These are phyloP conservation scores for Paratrypauchen microcephalus DNA, from an alignment of 2,797 vertebrate genomes.

Conservation along the genomic window DNA sequence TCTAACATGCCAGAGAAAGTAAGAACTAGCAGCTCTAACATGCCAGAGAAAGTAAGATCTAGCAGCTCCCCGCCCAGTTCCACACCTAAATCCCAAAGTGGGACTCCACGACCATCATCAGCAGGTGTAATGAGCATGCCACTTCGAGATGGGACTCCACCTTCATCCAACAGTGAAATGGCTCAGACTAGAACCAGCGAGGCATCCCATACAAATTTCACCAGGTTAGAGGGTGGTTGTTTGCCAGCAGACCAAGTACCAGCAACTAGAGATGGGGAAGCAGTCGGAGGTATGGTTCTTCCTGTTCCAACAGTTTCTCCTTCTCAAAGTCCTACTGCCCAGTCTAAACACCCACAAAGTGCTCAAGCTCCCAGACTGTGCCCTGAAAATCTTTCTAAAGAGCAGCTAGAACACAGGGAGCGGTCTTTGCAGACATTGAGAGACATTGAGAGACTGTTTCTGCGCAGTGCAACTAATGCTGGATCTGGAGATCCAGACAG, in stretches of 20 bases:
- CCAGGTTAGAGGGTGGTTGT: conserved; percentile 55
- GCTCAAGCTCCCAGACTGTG: conserved; percentile 64
- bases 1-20: conserved; percentile 82
- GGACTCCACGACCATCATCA: conserved; percentile 73
- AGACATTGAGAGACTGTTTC: conserved; percentile 91
- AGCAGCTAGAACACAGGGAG: conserved; percentile 95
- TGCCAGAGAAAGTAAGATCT: conserved; percentile 83
- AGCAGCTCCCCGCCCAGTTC: conserved; percentile 81
- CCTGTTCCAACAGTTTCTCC: conserved; percentile 64
- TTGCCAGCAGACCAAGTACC: conserved; percentile 42
- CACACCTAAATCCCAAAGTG: conserved; percentile 86
- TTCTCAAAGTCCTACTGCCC: conserved; percentile 67
- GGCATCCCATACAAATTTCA: conserved; percentile 44
- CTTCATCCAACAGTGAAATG: conserved; percentile 79
- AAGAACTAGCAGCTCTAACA: conserved; percentile 79
- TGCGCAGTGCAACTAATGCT: conserved; percentile 80
- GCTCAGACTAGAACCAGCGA: conserved; percentile 56
- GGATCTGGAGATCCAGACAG: conserved; percentile 59
- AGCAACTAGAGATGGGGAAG: conserved; percentile 58
- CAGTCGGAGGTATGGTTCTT: conserved; percentile 52
- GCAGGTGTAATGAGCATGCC: conserved; percentile 70
- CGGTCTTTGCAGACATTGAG: conserved; percentile 94
- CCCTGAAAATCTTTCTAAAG: conserved; percentile 85
- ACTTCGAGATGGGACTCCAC: conserved; percentile 66
- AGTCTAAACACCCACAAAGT: conserved; percentile 75